These are phyloP conservation scores for Cylloceria caligata DNA, from an alignment of 2,888 invertebrate genomes.

Conservation along the genomic window DNA sequence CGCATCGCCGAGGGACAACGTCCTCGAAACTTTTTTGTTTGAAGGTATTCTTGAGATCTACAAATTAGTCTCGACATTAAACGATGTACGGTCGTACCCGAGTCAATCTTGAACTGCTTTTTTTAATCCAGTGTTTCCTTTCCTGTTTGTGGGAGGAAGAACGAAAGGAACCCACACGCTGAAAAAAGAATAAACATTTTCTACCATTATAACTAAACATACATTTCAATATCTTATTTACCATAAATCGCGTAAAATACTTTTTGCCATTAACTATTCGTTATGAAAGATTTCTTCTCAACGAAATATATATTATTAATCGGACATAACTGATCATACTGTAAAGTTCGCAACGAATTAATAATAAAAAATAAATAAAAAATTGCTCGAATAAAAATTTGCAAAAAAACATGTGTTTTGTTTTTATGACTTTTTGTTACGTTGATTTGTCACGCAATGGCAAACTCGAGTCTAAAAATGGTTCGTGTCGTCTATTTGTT, in stretches of 20 bases:
- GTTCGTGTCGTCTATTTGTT: not conserved
- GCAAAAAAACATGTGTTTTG: not conserved
- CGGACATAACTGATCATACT: not conserved
- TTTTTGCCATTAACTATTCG: not conserved
- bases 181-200: slow-evolving; percentile 80
- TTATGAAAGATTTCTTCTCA: not conserved
- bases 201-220: not conserved
- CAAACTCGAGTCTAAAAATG: not conserved
- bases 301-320: not conserved
- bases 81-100: not conserved
- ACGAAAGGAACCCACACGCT: slow-evolving; percentile 91
- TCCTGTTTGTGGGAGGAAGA: slow-evolving; percentile 91
- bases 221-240: not conserved
- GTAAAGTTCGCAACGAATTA: not conserved
- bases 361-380: not conserved
- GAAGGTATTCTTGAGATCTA: slow-evolving; percentile 60
- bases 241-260: not conserved
- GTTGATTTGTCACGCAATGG: not conserved
- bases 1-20: slow-evolving; percentile 8
- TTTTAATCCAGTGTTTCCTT: slow-evolving; percentile 89
- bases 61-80: slow-evolving; percentile 43
- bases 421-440: not conserved
- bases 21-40: slow-evolving; percentile 45
- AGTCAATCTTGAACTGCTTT: not conserved
- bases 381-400: not conserved